phyloP scores from a whole-genome alignment of 2,113 vertebrate species.

The Myocastor coypus region DNA sequence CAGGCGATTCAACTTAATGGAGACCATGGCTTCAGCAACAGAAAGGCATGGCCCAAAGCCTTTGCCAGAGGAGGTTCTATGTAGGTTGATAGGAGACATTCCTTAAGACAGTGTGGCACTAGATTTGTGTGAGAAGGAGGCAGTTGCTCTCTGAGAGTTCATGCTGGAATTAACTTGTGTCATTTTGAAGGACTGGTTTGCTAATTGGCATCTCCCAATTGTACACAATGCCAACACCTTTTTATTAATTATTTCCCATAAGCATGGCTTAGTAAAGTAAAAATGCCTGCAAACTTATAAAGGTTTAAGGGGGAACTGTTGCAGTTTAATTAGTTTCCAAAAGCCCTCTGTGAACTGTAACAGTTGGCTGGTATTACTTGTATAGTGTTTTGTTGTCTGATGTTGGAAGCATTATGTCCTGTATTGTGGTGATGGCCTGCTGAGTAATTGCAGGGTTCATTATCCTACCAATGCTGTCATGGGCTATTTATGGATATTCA shows the following conservation, averaged over 20 bases:
- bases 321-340: slow-evolving; percentile 62
- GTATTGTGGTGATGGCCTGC: slow-evolving; percentile 83
- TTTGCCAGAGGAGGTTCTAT: slow-evolving; percentile 14
- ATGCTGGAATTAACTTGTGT: slow-evolving; percentile 72
- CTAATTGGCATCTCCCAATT: slow-evolving; percentile 74
- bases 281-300: neutral
- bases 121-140: slow-evolving; percentile 48
- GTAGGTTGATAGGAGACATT: slow-evolving; percentile 66
- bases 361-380: slow-evolving; percentile 75
- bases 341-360: slow-evolving; percentile 53
- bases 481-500: slow-evolving; percentile 86
- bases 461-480: slow-evolving; percentile 85
- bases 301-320: slow-evolving; percentile 43
- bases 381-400: slow-evolving; percentile 74
- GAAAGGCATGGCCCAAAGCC: slow-evolving; percentile 58
- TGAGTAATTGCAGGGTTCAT: slow-evolving; percentile 87
- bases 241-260: slow-evolving; percentile 64
- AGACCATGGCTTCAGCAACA: slow-evolving; percentile 29
- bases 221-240: slow-evolving; percentile 76
- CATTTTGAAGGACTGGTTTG: slow-evolving; percentile 77
- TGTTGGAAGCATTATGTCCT: slow-evolving; percentile 77
- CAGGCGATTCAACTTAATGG: slow-evolving; percentile 53
- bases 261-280: slow-evolving; percentile 24
- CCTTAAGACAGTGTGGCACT: slow-evolving; percentile 72
- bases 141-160: slow-evolving; percentile 55